Base-by-base conservation (phyloP, 2,797 vertebrate species). In the Ficedula albicollis region DNA sequence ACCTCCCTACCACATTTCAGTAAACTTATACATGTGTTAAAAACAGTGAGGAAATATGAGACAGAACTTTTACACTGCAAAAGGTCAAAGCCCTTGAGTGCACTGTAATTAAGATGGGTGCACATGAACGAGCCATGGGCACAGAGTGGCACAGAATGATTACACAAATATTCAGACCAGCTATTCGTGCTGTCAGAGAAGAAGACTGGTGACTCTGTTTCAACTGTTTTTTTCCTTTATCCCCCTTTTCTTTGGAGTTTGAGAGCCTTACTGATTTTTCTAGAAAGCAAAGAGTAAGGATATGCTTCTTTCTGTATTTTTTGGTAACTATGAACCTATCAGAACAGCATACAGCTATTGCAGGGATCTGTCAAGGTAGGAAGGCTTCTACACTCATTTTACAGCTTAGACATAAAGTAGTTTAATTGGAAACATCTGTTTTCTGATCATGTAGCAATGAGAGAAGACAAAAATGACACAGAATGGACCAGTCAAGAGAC, bases 131-230 rank as follows among this genome's bases (percentile, higher is more conserved):
- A 70, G 46, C 32, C 46, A 52, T 17, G 3, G 3, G 29, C 54
- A 43, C 44, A 60, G 56, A 34, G 38, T 32, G 36, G 27, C 48
- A 49, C 0, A 0, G 6, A 54, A 58, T 2, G 2, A 38, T 56
- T 52, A 59, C 3, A 93, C 38, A 79, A 49, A 64, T n/a, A 73
- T 13, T 64, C 55, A 92, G 34, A 70, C 10, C 0, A 0, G 27
- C 48, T 74, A 36, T 52, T 72, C 0, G 1, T 19, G 22, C n/a
- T 70, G 41, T 36, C 60, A 87, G 39, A 38, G 21, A 88, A 87
- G 48, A 14, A 63, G 36, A 60, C 10, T 44, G 18, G 13, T 68
- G 29, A 62, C 38, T 44, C 41, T 49, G 20, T 46, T 92, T 84
- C 52, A 90, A 82, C 16, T 70, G 38, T 6, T 82, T 55, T 83